Percentiles rank a stretch among this genome's conserved stretches.
Conservation (phyloP, 2,888 invertebrate species). For the Formica aserva region DNA sequence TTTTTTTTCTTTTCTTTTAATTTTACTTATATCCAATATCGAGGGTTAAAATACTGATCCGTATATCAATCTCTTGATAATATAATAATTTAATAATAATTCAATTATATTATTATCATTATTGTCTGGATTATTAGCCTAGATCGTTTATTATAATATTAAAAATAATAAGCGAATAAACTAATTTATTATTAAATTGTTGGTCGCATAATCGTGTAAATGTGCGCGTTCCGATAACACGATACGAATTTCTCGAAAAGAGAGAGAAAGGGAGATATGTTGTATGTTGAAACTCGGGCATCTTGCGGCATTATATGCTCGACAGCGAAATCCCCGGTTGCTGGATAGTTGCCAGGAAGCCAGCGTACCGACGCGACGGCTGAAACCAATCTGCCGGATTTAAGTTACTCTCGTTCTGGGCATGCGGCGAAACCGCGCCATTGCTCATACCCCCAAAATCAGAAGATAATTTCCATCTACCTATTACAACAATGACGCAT, state of each 20-base stretch:
- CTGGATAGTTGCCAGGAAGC: slow-evolving; percentile 66
- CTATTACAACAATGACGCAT: slow-evolving; percentile 3
- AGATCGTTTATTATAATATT: not conserved
- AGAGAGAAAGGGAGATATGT: not conserved
- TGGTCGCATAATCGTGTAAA: not conserved
- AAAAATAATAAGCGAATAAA: not conserved
- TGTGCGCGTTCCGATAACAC: not conserved
- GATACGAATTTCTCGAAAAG: slow-evolving; percentile 25
- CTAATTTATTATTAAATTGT: not conserved
- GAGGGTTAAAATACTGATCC: not conserved
- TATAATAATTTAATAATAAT: not conserved
- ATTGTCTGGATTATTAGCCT: not conserved
- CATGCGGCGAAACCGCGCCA: slow-evolving; percentile 43
- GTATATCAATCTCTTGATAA: not conserved
- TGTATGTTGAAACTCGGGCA: slow-evolving; percentile 58
- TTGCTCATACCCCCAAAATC: slow-evolving; percentile 20
- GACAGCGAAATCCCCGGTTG: slow-evolving; percentile 49
- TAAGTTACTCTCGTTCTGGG: slow-evolving; percentile 66
- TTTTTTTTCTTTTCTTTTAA: not conserved
- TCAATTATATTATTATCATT: not conserved
- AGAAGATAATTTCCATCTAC: slow-evolving; percentile 56
- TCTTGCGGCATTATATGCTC: slow-evolving; percentile 50
- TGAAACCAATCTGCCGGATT: slow-evolving; percentile 74
- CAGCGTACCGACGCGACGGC: slow-evolving; percentile 49
- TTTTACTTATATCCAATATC: not conserved